Evolutionary conservation across 2,113 vertebrate genomes (phyloP), one percentile per base, ranked within the genome.

Genomic region (Neopipo cinnamomea): DNA sequence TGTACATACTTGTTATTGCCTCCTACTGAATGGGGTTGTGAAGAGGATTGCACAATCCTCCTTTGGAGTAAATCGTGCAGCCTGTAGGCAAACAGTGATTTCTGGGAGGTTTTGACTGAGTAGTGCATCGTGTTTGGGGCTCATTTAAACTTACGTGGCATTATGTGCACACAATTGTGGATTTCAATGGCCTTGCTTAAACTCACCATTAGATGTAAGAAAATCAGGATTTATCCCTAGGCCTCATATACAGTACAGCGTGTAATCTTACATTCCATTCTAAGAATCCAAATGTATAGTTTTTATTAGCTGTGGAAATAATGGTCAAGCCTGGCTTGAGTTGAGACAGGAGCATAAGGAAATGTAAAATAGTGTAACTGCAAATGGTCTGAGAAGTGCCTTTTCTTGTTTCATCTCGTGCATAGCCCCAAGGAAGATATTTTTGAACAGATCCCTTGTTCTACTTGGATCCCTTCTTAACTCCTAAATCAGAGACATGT

Each of bases 81-180:
- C 42, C 39, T 63, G 13, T 79, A 44, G n/a, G 49, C 17, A 59
- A 63, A 42, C 8, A 33, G 50, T 22, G 44, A 4, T 87, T 84
- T 23, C 53, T 41, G n/a, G 13, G 52, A 41, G 24, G 8, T 55
- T 90, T 88, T 80, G 20, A 4, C 33, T 22, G 11, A 75, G 30
- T 25, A 71, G 24, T 30, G 22, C 12, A 1, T 24, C 1, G 1
- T 13, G 5, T 33, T 89, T 72, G 44, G 39, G 24, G 6, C 37
- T 87, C 8, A 1, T 20, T 68, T 85, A 62, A 6, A 3, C 58
- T 44, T 89, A 9, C n/a, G 37, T 75, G 68, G 5, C 11, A 5
- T 16, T 59, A 15, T 47, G 4, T 8, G 11, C 39, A 39, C 4
- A 6, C 22, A 42, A 0, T 59, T 37, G 9, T 0, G 2, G 16